phyloP scores from a whole-genome alignment of 2,113 vertebrate genomes.

The Gorsachius goisagi region DNA sequence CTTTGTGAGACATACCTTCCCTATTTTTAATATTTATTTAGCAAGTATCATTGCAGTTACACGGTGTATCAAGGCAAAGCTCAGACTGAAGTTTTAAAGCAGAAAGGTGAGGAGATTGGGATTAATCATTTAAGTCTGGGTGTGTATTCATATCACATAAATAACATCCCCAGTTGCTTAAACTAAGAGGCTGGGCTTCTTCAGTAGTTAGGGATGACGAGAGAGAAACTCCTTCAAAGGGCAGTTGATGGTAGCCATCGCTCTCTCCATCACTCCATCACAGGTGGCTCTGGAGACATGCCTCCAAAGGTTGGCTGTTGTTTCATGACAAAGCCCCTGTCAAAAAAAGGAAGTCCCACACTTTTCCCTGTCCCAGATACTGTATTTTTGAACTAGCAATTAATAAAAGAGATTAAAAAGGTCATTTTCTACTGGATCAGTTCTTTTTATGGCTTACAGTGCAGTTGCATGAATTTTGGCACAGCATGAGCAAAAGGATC shows the following conservation, averaged over 20 bases:
- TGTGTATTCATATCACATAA: not conserved
- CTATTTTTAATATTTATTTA: not conserved
- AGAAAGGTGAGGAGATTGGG: not conserved
- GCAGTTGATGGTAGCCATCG: not conserved
- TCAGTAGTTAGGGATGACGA: not conserved
- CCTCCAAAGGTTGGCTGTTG: not conserved
- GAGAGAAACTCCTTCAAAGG: not conserved
- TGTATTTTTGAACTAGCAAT: not conserved
- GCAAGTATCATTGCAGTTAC: not conserved
- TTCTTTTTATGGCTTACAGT: not conserved
- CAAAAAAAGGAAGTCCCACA: not conserved
- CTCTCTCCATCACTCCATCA: not conserved
- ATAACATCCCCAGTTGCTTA: not conserved
- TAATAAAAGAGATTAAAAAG: not conserved
- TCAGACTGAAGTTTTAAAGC: not conserved
- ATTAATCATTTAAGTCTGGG: not conserved
- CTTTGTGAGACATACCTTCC: not conserved
- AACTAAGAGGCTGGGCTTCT: not conserved
- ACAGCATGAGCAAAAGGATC: not conserved
- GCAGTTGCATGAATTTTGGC: not conserved
- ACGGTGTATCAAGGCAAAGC: not conserved
- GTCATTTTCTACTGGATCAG: not conserved
- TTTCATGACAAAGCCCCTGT: not conserved
- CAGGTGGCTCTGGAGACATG: not conserved
- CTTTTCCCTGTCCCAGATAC: not conserved